Percentiles rank a stretch among this genome's conserved stretches.
Conservation (phyloP, 2,797 vertebrate species). For the Knipowitschia caucasica region DNA sequence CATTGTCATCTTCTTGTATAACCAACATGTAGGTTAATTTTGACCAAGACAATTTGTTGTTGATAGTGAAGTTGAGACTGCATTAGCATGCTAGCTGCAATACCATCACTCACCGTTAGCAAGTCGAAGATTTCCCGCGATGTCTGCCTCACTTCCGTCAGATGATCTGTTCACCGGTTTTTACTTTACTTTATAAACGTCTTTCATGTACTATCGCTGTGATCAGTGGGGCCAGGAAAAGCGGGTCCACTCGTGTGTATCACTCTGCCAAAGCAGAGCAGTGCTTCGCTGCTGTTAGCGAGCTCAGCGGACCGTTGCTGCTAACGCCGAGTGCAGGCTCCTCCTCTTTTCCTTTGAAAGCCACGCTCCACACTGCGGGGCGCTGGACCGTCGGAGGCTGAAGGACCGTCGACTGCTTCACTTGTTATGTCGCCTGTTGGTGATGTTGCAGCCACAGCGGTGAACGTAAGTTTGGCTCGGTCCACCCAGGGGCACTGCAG, state of each 20-base stretch:
- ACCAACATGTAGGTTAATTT: neutral
- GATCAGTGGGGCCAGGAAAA: neutral
- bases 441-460: slow-evolving; percentile 31
- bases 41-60: neutral
- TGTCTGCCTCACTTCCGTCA: slow-evolving; percentile 15
- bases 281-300: slow-evolving; percentile 8
- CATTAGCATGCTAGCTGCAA: slow-evolving; percentile 52
- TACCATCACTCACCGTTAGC: slow-evolving; percentile 61
- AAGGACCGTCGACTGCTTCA: slow-evolving; percentile 9
- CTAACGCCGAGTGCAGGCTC: slow-evolving; percentile 40
- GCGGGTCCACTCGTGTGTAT: neutral
- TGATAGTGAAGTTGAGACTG: neutral
- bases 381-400: slow-evolving; percentile 39
- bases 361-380: neutral
- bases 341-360: slow-evolving; percentile 56
- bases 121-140: slow-evolving; percentile 45
- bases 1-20: neutral
- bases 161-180: neutral
- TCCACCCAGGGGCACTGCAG: slow-evolving; percentile 9
- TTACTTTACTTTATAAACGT: slow-evolving; percentile 5
- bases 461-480: slow-evolving; percentile 44
- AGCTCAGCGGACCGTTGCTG: slow-evolving; percentile 19
- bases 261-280: slow-evolving; percentile 28
- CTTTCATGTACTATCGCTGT: neutral
- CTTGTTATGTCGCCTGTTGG: slow-evolving; percentile 6